A percentile compares a stretch with the other conserved stretches of the same genome.
phyloP scores from a whole-genome alignment of 2,888 invertebrate species.

The Mesopsocus fuscifrons region DNA sequence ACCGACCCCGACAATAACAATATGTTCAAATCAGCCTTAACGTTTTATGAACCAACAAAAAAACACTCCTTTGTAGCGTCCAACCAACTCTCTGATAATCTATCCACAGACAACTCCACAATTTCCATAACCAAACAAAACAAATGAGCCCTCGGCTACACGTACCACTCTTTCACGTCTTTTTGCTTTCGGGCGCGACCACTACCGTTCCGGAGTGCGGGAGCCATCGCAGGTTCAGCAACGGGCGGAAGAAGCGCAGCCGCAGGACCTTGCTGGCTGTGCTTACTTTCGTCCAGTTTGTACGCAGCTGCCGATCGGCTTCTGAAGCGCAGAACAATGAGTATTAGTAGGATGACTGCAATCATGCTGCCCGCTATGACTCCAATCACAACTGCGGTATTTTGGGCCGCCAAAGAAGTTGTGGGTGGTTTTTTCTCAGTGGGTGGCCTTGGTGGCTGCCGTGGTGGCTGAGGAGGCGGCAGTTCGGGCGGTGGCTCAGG shows the following conservation, averaged over 20 bases:
- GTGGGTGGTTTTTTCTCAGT: slow-evolving; percentile 21
- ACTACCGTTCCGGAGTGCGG: slow-evolving; percentile 28
- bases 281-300: slow-evolving; percentile 76
- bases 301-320: slow-evolving; percentile 74
- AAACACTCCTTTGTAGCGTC: too few relatives aligned
- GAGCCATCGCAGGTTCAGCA: slow-evolving; percentile 28
- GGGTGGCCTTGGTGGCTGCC: slow-evolving; percentile 11
- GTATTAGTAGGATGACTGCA: slow-evolving; percentile 73
- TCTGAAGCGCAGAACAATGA: slow-evolving; percentile 75
- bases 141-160: slow-evolving; percentile 33
- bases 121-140: too few relatives aligned
- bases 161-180: slow-evolving; percentile 94
- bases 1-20: too few relatives aligned
- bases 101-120: too few relatives aligned
- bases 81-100: too few relatives aligned
- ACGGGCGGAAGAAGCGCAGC: slow-evolving; percentile 40
- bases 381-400: slow-evolving; percentile 60
- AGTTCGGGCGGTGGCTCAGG: slow-evolving; percentile 15
- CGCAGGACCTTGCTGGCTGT: slow-evolving; percentile 58
- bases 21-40: too few relatives aligned
- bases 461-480: neutral
- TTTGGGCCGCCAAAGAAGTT: slow-evolving; percentile 49
- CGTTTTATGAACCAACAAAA: too few relatives aligned
- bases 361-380: slow-evolving; percentile 84
- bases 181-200: slow-evolving; percentile 38